phyloP scores from a whole-genome alignment of 2,113 vertebrate species.

The Cyprinodon tularosa region DNA sequence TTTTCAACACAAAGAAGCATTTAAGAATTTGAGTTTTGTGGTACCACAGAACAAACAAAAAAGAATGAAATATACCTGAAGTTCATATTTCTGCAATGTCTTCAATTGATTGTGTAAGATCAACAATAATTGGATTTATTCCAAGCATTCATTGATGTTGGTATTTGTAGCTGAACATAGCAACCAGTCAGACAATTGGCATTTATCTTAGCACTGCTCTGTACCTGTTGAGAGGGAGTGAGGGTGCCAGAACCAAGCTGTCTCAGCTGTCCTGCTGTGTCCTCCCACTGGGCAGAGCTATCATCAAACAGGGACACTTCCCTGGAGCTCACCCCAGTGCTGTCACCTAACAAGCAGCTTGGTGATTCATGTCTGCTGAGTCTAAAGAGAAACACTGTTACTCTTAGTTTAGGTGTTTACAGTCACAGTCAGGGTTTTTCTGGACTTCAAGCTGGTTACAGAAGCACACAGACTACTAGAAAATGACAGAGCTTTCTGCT shows the following conservation, averaged over 20 bases:
- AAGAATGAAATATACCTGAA: conserved; percentile 3
- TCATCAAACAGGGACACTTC: conserved; percentile 49
- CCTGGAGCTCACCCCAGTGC: conserved; percentile 38
- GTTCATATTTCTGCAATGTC: conserved; percentile 21
- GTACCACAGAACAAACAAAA: conserved; percentile 1
- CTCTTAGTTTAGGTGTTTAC: not conserved
- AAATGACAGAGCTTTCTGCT: no score
- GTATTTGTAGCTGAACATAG: conserved; percentile 14
- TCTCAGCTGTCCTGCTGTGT: conserved; percentile 40
- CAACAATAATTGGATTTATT: not conserved
- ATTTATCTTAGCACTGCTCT: conserved; percentile 22
- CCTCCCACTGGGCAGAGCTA: conserved; percentile 45
- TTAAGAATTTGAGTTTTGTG: not conserved
- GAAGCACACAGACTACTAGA: not conserved
- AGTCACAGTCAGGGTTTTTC: not conserved
- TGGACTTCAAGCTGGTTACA: not conserved
- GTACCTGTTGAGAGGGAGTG: conserved; percentile 34
- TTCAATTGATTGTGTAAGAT: conserved; percentile 4
- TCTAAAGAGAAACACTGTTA: conserved; percentile 1
- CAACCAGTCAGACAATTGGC: conserved; percentile 39
- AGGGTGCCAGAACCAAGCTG: conserved; percentile 15
- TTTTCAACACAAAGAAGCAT: not conserved
- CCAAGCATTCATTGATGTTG: conserved; percentile 21
- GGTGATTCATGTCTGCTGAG: conserved; percentile 23
- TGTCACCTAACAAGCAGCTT: conserved; percentile 37